These are phyloP conservation scores for Acanthurus tractus DNA, from an alignment of 2,797 vertebrate species.

Conservation along the genomic window DNA sequence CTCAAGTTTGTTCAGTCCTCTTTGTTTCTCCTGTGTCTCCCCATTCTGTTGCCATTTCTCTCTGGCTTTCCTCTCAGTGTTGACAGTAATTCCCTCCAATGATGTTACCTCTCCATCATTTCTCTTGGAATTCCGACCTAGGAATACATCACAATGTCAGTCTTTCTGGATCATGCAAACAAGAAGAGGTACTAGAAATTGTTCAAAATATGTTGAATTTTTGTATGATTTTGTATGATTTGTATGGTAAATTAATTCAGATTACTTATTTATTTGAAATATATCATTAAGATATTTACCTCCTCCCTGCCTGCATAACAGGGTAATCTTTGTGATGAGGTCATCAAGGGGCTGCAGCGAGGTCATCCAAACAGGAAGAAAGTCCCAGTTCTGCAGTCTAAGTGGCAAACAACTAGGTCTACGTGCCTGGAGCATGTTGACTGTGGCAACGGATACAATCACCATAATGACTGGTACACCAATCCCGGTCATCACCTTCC, in stretches of 20 bases:
- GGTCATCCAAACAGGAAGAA: conserved; percentile 58
- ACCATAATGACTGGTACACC: conserved; percentile 26
- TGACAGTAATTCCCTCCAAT: background rate
- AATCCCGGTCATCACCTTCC: conserved; percentile 59
- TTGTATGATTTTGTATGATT: too few relatives aligned
- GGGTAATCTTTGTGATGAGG: conserved; percentile 44
- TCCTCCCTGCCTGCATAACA: conserved; percentile 22
- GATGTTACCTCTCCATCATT: background rate
- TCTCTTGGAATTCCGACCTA: conserved; percentile 23
- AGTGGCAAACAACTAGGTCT: conserved; percentile 49
- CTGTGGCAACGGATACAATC: conserved; percentile 13
- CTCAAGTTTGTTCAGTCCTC: background rate
- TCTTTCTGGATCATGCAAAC: background rate
- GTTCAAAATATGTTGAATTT: too few relatives aligned
- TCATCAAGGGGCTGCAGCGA: conserved; percentile 63
- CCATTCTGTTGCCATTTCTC: conserved; percentile 1
- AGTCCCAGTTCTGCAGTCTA: conserved; percentile 56
- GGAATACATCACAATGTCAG: background rate
- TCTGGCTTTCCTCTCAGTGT: background rate
- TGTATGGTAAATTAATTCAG: background rate
- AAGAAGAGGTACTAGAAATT: background rate
- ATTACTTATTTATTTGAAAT: background rate
- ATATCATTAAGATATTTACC: conserved; percentile 19
- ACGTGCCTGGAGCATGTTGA: conserved; percentile 43
- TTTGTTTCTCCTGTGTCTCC: conserved; percentile 9